phyloP scores from a whole-genome alignment of 2,113 vertebrate species.

The Noctilio leporinus region DNA sequence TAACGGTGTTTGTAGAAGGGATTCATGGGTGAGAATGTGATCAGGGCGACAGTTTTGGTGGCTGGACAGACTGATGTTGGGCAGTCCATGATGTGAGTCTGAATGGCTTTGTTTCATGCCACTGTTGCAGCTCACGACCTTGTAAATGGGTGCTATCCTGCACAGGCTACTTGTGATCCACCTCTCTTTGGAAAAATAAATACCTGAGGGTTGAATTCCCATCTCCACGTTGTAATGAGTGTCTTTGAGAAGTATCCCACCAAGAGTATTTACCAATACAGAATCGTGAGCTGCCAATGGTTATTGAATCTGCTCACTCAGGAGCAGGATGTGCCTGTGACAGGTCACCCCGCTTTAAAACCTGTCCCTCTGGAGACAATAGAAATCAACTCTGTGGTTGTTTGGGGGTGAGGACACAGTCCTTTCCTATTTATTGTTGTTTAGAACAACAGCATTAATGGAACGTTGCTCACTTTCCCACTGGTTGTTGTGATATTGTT shows the following conservation, averaged over 20 bases:
- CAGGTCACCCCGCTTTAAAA: not conserved
- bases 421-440: not conserved
- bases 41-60: not conserved
- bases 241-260: not conserved
- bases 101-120: not conserved
- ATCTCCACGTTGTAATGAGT: not conserved
- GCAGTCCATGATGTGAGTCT: not conserved
- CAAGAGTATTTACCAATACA: not conserved
- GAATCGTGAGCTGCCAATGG: not conserved
- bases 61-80: not conserved
- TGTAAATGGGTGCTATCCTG: not conserved
- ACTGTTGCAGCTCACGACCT: not conserved
- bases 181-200: not conserved
- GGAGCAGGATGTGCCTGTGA: not conserved
- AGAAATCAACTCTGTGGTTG: not conserved
- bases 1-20: not conserved
- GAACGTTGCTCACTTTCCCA: not conserved
- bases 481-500: not conserved
- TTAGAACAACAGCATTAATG: not conserved
- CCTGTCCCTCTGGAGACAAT: not conserved
- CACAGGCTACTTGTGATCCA: not conserved
- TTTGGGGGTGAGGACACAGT: not conserved
- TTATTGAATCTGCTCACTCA: not conserved
- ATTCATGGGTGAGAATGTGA: not conserved
- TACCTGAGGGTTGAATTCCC: not conserved